Base-by-base conservation (phyloP, 92 coral and sea anemone genomes). In the Heteractis magnifica region DNA sequence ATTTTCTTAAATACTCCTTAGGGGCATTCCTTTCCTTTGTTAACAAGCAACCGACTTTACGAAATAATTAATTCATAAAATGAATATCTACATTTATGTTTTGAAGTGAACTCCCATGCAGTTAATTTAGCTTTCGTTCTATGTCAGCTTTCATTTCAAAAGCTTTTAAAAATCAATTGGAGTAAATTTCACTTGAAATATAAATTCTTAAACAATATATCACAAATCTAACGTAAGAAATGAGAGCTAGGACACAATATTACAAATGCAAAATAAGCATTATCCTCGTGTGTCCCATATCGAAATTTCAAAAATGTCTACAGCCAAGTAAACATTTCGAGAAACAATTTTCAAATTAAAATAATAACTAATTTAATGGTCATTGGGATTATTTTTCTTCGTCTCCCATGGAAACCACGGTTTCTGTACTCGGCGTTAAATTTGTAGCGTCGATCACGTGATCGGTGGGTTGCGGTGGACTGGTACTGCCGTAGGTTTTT, bases 391-490 rank as follows among this genome's bases (percentile, higher is more conserved):
- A 88, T 44, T 84, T 73, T 20, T 91, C 98, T 7, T 94, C 99
- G 49, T 92, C 98, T 50, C 90, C 87, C 64, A 96, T 91, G 5
- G 92, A 83, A 51, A 96, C 91, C 71, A 92, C 93, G 6, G 97
- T 94, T 68, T 96, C 94, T 41, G 94, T 86, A 73, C 96, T 94
- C 12, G 95, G 99, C 73, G 96, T 90, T 82, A 96, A 83, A 56
- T 89, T 89, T 16, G 90, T 79, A 55, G 99, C 86, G 77, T 96
- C 98, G 79, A 96, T 94, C 97, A 96, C 98, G 94, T 96, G 99
- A 86, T 94, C 99, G 76, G 77, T 85, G 56, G 83, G 88, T 18
- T 79, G 81, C 12, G 87, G 51, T 48, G 84, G 72, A 49, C 82
- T 73, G n/a, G 90, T 90, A 51, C 88, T 76, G 60, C 98, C 98